Evolutionary conservation across 2,113 vertebrate species (phyloP), one percentile per base, ranked within the genome.

Genomic region (Vombatus ursinus): DNA sequence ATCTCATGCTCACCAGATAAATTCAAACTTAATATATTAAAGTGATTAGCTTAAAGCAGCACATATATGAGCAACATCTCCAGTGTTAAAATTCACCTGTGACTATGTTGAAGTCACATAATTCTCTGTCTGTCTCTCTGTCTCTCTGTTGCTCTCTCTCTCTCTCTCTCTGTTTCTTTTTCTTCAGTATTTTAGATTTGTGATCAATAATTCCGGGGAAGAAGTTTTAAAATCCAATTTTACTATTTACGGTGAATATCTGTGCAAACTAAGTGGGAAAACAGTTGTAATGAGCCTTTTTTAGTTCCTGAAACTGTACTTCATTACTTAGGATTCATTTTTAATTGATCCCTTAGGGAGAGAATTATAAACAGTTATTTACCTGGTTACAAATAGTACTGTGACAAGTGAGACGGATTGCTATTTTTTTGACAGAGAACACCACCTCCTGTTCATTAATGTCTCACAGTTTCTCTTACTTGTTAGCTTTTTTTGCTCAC

Each of bases 261-360:
- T 44, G 11, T 90, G 16, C 31, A 94, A 97, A 91, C 12, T 47
- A 94, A 93, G 90, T 77, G 57, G 28, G 5, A 95, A 31, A 90
- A 92, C 96, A 96, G 50, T 84, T 94, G 97, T 95, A 98, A 97
- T 94, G 57, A 96, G n/a, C 91, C 92, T 95, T 22, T 91, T 6
- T 96, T 57, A 91, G 53, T 96, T 97, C 95, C 53, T 96, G 96
- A 93, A 97, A 48, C 50, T 96, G 96, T 51, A 95, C 96, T 97
- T 97, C 31, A 97, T 97, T 95, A 97, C 94, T 77, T 95, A 68
- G 95, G 96, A 93, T 54, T 97, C 31, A 96, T 53, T 98, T 98
- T 98, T 94, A 98, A 98, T 97, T 98, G 95, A 96, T 97, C 93
- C 94, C 95, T 96, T 92, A 97, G 96, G 93, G 94, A 96, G 93